phyloP scores from a whole-genome alignment of 2,797 vertebrate species.

The Leontocebus nigricollis region DNA sequence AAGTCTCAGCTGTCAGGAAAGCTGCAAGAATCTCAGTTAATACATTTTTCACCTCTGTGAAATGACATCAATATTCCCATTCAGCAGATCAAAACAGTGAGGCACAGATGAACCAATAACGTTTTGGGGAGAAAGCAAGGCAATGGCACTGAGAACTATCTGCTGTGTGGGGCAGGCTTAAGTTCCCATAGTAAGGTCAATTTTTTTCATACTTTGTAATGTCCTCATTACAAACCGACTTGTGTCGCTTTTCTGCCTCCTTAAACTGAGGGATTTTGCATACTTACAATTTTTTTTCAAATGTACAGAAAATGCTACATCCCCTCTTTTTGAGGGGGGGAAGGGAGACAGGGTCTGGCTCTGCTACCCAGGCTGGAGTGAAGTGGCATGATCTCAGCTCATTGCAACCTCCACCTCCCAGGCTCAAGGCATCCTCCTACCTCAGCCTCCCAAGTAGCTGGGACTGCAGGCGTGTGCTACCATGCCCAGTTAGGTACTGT shows the following conservation, averaged over 20 bases:
- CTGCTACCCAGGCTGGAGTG: background rate
- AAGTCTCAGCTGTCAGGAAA: constrained; percentile 26
- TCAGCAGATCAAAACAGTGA: constrained; percentile 11
- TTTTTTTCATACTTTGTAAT: background rate
- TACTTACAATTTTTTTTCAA: background rate
- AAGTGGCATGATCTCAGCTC: background rate
- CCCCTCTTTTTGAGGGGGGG: background rate
- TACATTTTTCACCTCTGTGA: background rate
- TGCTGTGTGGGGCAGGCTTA: background rate
- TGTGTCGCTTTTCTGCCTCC: background rate
- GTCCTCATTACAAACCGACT: background rate
- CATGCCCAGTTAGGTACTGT: background rate
- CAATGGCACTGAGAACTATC: background rate
- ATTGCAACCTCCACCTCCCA: background rate
- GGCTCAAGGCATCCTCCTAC: background rate
- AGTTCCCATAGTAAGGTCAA: background rate
- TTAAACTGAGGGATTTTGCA: background rate
- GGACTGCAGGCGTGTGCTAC: background rate
- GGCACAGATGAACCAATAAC: background rate
- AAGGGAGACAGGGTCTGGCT: background rate
- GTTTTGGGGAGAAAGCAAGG: background rate
- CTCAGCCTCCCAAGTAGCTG: background rate
- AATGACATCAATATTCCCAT: background rate
- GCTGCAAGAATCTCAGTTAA: background rate
- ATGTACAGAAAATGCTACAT: background rate